Evolutionary conservation across 1,140 invertebrate genomes (phyloP).

Genomic region (Odontomachus brunneus): DNA sequence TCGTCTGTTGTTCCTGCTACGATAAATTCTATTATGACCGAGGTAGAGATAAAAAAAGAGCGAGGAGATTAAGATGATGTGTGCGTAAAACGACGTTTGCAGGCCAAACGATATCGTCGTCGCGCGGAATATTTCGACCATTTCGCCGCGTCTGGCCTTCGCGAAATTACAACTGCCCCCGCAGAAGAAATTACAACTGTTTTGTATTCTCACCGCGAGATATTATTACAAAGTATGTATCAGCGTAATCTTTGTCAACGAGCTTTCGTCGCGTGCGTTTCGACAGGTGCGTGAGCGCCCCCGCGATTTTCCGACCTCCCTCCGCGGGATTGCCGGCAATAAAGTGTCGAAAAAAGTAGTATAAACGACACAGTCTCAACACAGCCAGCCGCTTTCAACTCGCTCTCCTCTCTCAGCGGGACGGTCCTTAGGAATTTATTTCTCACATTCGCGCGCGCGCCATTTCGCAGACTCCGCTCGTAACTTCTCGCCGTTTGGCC

Average conservation of each 20-base stretch:
- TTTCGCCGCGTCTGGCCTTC: too few relatives aligned
- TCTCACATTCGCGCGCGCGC: constrained; percentile 28
- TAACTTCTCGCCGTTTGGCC: constrained; percentile 47
- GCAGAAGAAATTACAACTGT: too few relatives aligned
- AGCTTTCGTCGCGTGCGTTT: background rate
- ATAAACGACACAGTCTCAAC: constrained; percentile 29
- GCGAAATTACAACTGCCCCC: too few relatives aligned
- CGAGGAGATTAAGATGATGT: too few relatives aligned
- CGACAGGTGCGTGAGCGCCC: constrained; percentile 2
- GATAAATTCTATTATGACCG: constrained; percentile 8
- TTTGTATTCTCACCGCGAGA: background rate
- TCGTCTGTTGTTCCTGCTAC: background rate
- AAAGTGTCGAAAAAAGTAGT: constrained; percentile 29
- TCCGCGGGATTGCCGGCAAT: constrained; percentile 13
- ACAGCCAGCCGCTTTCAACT: background rate
- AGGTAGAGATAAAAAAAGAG: background rate
- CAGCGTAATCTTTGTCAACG: background rate
- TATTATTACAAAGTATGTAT: background rate
- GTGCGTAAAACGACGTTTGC: too few relatives aligned
- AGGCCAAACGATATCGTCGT: too few relatives aligned
- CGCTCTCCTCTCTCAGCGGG: constrained; percentile 38
- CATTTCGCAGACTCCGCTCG: constrained; percentile 47
- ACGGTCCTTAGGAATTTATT: constrained; percentile 50
- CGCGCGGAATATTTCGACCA: too few relatives aligned
- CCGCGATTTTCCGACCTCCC: constrained; percentile 6